Evolutionary conservation across 2,888 invertebrate genomes (phyloP), one percentile per base, ranked within the genome.

Genomic region (Ophioninae sp.): DNA sequence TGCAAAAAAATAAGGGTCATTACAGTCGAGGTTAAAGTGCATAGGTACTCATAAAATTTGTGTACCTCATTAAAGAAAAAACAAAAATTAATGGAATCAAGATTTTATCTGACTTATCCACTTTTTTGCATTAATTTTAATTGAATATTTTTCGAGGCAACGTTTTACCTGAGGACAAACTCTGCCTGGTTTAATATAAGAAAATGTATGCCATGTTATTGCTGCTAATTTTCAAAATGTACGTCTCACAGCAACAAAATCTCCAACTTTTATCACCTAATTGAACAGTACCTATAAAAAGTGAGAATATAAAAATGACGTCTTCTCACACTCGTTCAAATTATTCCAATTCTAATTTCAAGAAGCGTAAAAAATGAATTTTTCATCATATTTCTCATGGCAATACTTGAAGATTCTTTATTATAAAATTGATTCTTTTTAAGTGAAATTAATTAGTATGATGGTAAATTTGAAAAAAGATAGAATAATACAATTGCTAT

Each of bases 21-120:
- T 72, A 61, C 39, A 70, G 8, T 57, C 6, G 72, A 13, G n/a
- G 50, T 23, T 23, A 64, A 64, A 64, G 37, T 37, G 30, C 21
- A 59, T 7, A 37, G 17, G 37, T n/a, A 37, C 30, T n/a, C 56
- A 17, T 17, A 10, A 30, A n/a, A 37, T 37, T 70, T 70, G 56
- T 50, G 50, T 8, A 56, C 37, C 10, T 20, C 10, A 37, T 41
- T 37, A 50, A 50, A 13, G 20, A n/a, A 7, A 8, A 59, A 59
- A 59, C 20, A 59, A 21, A 7, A 21, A 21, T 7, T 5, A 59
- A 21, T 21, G 1, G 5, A 59, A 59, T 44, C 8, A 10, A 44
- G 10, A 44, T 44, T 44, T 7, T 44, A 13, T 44, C 44, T 8
- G 44, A 44, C 8, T 8, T 8, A 44, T 10, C 1, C 13, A 10